Base-by-base conservation (phyloP, 2,797 vertebrate species). In the Lithobates sylvaticus region DNA sequence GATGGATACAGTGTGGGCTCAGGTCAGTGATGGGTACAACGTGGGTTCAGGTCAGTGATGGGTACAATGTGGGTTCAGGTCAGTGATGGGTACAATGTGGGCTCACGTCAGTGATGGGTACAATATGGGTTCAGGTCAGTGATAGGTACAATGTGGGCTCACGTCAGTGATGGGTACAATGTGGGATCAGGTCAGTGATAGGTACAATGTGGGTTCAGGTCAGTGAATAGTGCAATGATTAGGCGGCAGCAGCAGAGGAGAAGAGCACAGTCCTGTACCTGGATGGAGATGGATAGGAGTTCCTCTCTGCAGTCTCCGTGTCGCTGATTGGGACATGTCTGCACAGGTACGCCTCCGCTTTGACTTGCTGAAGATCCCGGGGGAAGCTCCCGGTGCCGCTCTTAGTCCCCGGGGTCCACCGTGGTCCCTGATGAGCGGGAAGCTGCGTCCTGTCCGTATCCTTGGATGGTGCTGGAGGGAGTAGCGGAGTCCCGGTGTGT, bases 271-370 rank as follows among this genome's bases (percentile, higher is more conserved):
- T 76, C 50, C 47, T 5, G 29, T 87, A 87, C 85, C 85, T 87
- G 85, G 85, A 64, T 71, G 85, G 3, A 87, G 85, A 61, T 73
- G 68, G 32, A 87, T 68, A 10, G 85, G 75, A 69, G 85, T 39
- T 39, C 85, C 85, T 13, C 85, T 68, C 69, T 83, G 80, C 39
- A 87, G 85, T 10, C 85, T 65, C 42, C 85, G 79, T 73, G 85
- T 67, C n/a, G 85, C 80, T 68, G 81, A 69, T 23, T 83, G 68
- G 71, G 85, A 83, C 85, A 87, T 87, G 81, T 26, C 42, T 47
- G 10, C 32, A 72, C 34, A 39, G 27, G 50, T 61, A 58, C 65
- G 42, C 32, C 75, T 78, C 44, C 67, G 54, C 74, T 83, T 27
- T 67, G 21, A 27, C 29, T 81, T 54, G 78, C 39, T 29, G 80